A percentile compares a stretch with the other conserved stretches of the same genome.
phyloP scores from a whole-genome alignment of 1,140 invertebrate genomes.

The Sminthurinus signatus region DNA sequence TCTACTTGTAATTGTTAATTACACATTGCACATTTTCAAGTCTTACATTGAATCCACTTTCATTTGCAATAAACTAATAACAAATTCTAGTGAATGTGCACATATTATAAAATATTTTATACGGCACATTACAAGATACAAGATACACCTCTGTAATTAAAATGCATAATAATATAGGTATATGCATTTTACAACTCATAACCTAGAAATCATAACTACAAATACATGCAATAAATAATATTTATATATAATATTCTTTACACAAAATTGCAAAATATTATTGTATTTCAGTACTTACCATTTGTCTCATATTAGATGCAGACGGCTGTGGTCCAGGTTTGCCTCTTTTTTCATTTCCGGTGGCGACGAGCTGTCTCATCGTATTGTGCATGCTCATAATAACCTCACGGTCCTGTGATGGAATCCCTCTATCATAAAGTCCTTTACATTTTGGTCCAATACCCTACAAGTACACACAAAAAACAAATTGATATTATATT shows the following conservation, averaged over 20 bases:
- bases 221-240: not conserved
- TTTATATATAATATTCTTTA: not conserved
- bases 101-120: too few relatives aligned
- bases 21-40: too few relatives aligned
- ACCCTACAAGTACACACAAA: constrained; percentile 22
- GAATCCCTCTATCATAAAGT: constrained; percentile 40
- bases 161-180: too few relatives aligned
- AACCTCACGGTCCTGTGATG: constrained; percentile 45
- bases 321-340: constrained; percentile 59
- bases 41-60: too few relatives aligned
- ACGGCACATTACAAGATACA: too few relatives aligned
- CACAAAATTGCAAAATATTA: not conserved
- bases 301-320: constrained; percentile 69
- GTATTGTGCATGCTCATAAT: constrained; percentile 74
- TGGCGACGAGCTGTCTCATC: constrained; percentile 66
- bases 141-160: too few relatives aligned
- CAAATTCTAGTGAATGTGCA: too few relatives aligned
- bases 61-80: too few relatives aligned
- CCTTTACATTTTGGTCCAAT: constrained; percentile 37
- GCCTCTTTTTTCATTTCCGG: constrained; percentile 58
- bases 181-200: too few relatives aligned
- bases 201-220: not conserved
- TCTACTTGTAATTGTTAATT: too few relatives aligned
- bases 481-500: too few relatives aligned
- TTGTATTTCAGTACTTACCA: constrained; percentile 56